A percentile compares a stretch with the other conserved stretches of the same genome.
Evolutionary conservation across 2,888 invertebrate species (phyloP).

Genomic region (Vanessa cardui): DNA sequence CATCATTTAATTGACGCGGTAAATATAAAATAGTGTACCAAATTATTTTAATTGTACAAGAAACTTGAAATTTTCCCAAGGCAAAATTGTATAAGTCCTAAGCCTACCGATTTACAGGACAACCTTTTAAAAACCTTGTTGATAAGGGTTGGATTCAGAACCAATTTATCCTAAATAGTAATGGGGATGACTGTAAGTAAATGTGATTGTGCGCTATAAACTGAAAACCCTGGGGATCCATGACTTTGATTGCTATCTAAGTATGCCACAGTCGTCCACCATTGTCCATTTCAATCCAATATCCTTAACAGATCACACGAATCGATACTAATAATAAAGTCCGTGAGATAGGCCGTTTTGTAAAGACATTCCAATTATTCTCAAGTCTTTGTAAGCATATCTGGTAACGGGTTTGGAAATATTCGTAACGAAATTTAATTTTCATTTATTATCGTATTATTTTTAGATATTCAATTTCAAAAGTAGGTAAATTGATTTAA

Average conservation of each 20-base stretch:
- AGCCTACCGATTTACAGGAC: constrained; percentile 2
- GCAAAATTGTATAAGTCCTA: neutral
- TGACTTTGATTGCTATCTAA: constrained; percentile 40
- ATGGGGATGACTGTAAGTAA: constrained; percentile 34
- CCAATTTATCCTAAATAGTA: constrained; percentile 34
- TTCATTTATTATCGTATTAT: no score
- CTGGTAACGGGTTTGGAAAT: no score
- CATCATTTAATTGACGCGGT: no score
- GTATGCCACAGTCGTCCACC: constrained; percentile 40
- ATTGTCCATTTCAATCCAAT: constrained; percentile 41
- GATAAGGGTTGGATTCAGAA: constrained; percentile 27
- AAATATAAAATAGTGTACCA: no score
- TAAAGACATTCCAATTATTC: constrained; percentile 27
- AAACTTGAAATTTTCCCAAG: neutral
- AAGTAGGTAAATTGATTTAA: no score
- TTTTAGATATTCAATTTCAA: no score
- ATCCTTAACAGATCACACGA: constrained; percentile 37
- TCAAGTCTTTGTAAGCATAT: constrained; percentile 13
- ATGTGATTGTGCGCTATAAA: constrained; percentile 38
- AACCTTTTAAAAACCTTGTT: constrained; percentile 32
- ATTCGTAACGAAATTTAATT: no score
- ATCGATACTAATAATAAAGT: constrained; percentile 42
- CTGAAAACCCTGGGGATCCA: constrained; percentile 26
- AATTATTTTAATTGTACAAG: neutral
- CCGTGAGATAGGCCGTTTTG: constrained; percentile 20